phyloP scores from a whole-genome alignment of 2,888 invertebrate genomes.

The Gastracanthus pulcherrimus region DNA sequence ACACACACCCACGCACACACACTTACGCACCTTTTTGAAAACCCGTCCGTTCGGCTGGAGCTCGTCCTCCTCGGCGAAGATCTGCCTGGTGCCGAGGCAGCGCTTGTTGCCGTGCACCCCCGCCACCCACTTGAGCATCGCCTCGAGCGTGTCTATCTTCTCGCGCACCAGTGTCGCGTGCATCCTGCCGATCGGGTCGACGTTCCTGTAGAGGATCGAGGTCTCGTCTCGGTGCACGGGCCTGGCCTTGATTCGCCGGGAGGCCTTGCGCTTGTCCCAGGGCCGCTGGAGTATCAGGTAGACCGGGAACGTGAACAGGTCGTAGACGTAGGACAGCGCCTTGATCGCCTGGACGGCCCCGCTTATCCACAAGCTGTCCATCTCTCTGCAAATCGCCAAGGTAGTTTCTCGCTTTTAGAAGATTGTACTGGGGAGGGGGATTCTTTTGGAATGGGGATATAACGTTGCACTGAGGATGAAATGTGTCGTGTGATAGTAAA shows the following conservation, averaged over 20 bases:
- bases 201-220: constrained; percentile 86
- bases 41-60: constrained; percentile 94
- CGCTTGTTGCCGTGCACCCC: constrained; percentile 85
- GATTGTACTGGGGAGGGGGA: not conserved
- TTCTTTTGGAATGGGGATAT: not conserved
- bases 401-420: no score
- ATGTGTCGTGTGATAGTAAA: no score
- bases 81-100: constrained; percentile 93
- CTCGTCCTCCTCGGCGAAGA: constrained; percentile 96
- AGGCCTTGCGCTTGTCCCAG: constrained; percentile 89
- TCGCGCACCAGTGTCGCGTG: constrained; percentile 87
- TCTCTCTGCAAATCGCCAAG: constrained; percentile 78
- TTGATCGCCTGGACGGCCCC: constrained; percentile 88
- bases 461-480: not conserved
- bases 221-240: constrained; percentile 82
- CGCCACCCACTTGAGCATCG: constrained; percentile 89
- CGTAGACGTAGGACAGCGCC: constrained; percentile 91
- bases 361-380: constrained; percentile 81
- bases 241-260: constrained; percentile 89
- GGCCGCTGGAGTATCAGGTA: constrained; percentile 93
- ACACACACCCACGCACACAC: no score
- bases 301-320: constrained; percentile 93
- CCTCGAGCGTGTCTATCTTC: constrained; percentile 89
- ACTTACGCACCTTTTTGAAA: constrained; percentile 98
- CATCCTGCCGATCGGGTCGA: constrained; percentile 84